Conservation (phyloP, 2,113 vertebrate genomes). For the Chamaea fasciata region DNA sequence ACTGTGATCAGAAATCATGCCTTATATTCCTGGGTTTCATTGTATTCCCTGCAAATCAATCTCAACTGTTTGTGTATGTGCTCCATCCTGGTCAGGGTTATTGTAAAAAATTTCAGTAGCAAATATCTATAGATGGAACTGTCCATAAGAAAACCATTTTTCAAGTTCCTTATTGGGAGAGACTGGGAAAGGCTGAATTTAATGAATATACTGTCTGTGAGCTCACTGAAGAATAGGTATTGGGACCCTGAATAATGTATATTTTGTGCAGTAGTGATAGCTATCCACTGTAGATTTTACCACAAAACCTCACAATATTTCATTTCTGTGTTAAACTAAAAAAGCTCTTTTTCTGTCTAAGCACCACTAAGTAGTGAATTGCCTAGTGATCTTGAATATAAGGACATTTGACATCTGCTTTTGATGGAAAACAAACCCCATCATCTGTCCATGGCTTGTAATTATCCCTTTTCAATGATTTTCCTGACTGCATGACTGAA, state of each 20-base stretch:
- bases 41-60: not conserved
- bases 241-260: not conserved
- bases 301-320: not conserved
- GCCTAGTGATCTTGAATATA: not conserved
- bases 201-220: not conserved
- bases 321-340: not conserved
- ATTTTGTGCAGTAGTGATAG: not conserved
- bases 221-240: not conserved
- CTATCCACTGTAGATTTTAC: not conserved
- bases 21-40: not conserved
- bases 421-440: not conserved
- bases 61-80: not conserved
- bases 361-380: not conserved
- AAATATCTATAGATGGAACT: not conserved
- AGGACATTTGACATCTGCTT: not conserved
- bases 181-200: not conserved
- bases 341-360: not conserved
- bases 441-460: not conserved
- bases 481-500: not conserved
- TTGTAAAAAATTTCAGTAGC: not conserved
- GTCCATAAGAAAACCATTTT: not conserved
- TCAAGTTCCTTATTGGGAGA: not conserved
- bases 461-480: constrained; percentile 33
- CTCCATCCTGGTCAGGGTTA: not conserved
- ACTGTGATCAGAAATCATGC: not conserved